Percentiles rank a stretch among this genome's conserved stretches.
These are phyloP conservation scores for Eufriesea mexicana DNA, from an alignment of 1,140 invertebrate species.

Conservation along the genomic window DNA sequence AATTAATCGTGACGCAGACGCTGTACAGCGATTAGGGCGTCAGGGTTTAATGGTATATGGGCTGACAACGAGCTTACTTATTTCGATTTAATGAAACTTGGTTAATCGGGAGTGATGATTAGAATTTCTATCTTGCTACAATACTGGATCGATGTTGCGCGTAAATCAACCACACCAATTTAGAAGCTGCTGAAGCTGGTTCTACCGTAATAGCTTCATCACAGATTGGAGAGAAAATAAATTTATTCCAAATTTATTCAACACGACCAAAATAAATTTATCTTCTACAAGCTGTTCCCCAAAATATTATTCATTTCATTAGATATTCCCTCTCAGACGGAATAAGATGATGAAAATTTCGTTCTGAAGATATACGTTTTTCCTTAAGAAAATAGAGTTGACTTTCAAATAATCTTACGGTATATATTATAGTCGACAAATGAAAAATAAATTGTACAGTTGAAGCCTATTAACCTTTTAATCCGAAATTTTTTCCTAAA, in stretches of 20 bases:
- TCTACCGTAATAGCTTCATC: background rate
- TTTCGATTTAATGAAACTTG: conserved; percentile 4
- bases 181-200: background rate
- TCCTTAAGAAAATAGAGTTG: too few relatives aligned
- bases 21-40: conserved; percentile 3
- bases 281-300: too few relatives aligned
- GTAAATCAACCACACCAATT: background rate
- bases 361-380: too few relatives aligned
- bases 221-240: background rate
- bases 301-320: too few relatives aligned
- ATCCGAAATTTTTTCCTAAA: too few relatives aligned
- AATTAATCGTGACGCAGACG: conserved; percentile 18
- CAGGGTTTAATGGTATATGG: conserved; percentile 17
- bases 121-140: background rate
- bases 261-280: too few relatives aligned
- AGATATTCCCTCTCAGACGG: too few relatives aligned
- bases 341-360: too few relatives aligned
- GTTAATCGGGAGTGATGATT: conserved; percentile 24
- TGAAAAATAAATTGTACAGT: too few relatives aligned
- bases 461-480: too few relatives aligned
- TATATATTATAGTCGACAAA: too few relatives aligned
- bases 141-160: background rate
- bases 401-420: too few relatives aligned
- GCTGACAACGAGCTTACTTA: conserved; percentile 26
- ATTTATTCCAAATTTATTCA: background rate